phyloP scores from a whole-genome alignment of 2,888 invertebrate genomes.

The Oscheius sp. region DNA sequence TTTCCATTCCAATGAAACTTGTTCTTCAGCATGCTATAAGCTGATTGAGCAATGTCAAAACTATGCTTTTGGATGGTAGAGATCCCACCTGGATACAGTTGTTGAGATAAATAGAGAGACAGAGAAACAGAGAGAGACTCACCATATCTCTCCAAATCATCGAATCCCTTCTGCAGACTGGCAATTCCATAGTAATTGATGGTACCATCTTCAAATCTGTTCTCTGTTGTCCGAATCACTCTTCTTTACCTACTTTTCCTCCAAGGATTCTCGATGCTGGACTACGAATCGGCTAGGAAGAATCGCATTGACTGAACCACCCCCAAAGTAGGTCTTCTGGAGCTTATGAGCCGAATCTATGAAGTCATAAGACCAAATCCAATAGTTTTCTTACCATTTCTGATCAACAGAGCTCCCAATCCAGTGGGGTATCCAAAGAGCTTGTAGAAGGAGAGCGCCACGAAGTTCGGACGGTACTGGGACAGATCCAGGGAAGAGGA shows the following conservation, averaged over 20 bases:
- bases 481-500: constrained; percentile 85
- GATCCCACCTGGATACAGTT: constrained; percentile 55
- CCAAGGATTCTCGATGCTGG: constrained; percentile 13
- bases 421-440: constrained; percentile 96
- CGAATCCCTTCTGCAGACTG: constrained; percentile 86
- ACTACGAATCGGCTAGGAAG: constrained; percentile 81
- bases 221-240: background rate
- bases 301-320: constrained; percentile 90
- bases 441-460: constrained; percentile 90
- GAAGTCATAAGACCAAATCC: constrained; percentile 48
- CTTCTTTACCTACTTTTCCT: constrained; percentile 30
- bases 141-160: constrained; percentile 81
- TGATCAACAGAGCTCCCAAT: constrained; percentile 81
- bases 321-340: constrained; percentile 86
- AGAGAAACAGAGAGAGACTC: constrained; percentile 9
- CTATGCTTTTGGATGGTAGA: constrained; percentile 48
- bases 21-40: constrained; percentile 39
- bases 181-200: constrained; percentile 87
- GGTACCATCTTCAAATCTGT: constrained; percentile 86
- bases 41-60: constrained; percentile 23
- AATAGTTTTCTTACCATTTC: background rate
- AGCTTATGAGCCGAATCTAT: constrained; percentile 76
- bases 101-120: background rate
- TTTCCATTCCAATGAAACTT: constrained; percentile 49
- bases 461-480: constrained; percentile 85